These are phyloP conservation scores for Drosophila arawakana DNA, from an alignment of 1,140 invertebrate genomes.

Conservation along the genomic window DNA sequence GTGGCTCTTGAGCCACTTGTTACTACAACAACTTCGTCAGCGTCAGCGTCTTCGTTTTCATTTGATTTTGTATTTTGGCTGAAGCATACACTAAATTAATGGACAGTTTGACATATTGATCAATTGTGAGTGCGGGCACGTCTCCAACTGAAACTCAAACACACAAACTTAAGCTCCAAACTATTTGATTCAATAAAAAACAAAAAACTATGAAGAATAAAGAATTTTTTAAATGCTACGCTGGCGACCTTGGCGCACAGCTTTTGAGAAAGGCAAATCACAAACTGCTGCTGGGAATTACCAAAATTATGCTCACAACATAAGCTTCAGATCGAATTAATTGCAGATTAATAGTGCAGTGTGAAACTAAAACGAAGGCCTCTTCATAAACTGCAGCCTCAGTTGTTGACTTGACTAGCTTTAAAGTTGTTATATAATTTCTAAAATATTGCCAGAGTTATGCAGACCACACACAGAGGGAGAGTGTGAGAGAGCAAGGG, in stretches of 20 bases:
- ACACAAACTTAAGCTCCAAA: background rate
- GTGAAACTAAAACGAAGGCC: background rate
- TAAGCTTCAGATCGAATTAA: background rate
- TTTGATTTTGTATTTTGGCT: conserved; percentile 2
- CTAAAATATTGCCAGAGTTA: background rate
- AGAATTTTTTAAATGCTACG: conserved; percentile 77
- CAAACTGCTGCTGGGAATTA: conserved; percentile 38
- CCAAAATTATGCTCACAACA: conserved; percentile 37
- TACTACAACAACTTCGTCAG: conserved; percentile 12
- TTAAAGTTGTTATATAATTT: background rate
- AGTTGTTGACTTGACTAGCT: background rate
- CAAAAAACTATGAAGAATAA: conserved; percentile 74
- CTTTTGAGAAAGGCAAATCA: conserved; percentile 55
- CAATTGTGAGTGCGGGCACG: conserved; percentile 44
- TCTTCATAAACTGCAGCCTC: background rate
- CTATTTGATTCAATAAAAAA: background rate
- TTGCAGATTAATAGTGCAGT: conserved; percentile 6
- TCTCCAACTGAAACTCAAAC: conserved; percentile 31
- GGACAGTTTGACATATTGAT: conserved; percentile 69
- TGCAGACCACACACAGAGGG: background rate
- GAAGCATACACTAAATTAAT: conserved; percentile 20
- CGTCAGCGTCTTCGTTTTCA: background rate
- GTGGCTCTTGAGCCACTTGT: conserved; percentile 9
- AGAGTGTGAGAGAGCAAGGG: background rate
- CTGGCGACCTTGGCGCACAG: conserved; percentile 55